phyloP scores from a whole-genome alignment of 1,140 invertebrate species.

The Parapsyche elsis region DNA sequence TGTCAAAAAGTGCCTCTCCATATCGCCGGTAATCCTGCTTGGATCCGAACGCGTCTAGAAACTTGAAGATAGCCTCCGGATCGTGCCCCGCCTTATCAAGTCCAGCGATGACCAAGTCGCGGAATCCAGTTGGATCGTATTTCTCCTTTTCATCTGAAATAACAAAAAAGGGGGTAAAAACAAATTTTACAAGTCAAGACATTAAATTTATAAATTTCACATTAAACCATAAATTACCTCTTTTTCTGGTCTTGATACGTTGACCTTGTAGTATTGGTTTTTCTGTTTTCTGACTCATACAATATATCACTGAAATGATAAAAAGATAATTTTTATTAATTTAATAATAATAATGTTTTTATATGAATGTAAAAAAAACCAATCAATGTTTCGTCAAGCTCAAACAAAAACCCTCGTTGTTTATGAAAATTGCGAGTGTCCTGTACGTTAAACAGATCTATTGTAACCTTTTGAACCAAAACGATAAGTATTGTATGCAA shows the following conservation, averaged over 20 bases:
- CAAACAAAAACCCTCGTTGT: too few species aligned
- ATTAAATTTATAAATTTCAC: too few species aligned
- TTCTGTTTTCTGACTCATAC: constrained; percentile 99
- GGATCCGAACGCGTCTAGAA: constrained; percentile 91
- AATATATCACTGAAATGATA: constrained; percentile 87
- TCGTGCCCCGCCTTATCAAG: constrained; percentile 92
- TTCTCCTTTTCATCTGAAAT: constrained; percentile 98
- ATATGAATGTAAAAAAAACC: too few species aligned
- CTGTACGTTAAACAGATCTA: too few species aligned
- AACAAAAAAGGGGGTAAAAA: too few species aligned
- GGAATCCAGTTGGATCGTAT: constrained; percentile 97
- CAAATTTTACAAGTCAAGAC: too few species aligned
- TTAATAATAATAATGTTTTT: too few species aligned
- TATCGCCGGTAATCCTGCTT: constrained; percentile 97
- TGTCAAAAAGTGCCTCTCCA: constrained; percentile 97
- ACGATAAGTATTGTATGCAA: too few species aligned
- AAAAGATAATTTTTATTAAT: too few species aligned
- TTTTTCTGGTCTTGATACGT: constrained; percentile 99
- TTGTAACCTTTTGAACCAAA: too few species aligned
- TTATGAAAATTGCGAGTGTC: too few species aligned
- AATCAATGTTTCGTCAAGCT: too few species aligned
- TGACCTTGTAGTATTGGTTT: constrained; percentile 99
- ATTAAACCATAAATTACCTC: constrained; percentile 85
- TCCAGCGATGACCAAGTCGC: constrained; percentile 93
- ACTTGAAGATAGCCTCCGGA: constrained; percentile 93